Base-by-base conservation (phyloP, 2,888 invertebrate species). In the Colostygia pectinataria region DNA sequence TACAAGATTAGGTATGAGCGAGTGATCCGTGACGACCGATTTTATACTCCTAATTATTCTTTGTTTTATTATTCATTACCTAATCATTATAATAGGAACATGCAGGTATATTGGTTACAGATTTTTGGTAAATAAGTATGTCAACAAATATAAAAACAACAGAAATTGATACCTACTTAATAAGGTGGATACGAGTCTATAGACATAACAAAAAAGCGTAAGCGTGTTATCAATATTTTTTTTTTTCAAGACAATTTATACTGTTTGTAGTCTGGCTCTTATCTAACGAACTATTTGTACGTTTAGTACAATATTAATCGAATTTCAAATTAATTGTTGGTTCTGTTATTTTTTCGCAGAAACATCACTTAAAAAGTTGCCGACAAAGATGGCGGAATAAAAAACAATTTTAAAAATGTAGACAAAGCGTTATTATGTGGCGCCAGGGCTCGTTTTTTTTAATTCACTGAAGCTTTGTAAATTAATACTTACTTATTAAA, bases 401-500 rank as follows among this genome's bases (percentile, higher is more conserved):
- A 25, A 1, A 10, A 37, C 14, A 10, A 28, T 46, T 38, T 10
- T 27, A 43, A 43, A 43, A 47, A 43, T 52, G 47, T 40, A 47
- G 47, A 50, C 50, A 43, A 34, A 5, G 38, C 28, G 38, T 43
- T 39, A 53, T 53, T 47, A 53, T 14, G 25, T 47, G 52, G 47
- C 52, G 52, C 52, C 52, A 27, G 29, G 13, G 20, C 12, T 33
- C 10, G 46, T 39, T 6, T 2, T 31, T 27, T 48, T 43, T 29
- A 31, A 32, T 34, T 34, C 34, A 34, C 33, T 23, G 31, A 20
- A 40, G 24, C 33, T 28, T 40, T 36, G 20, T 29, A 33, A 32
- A 32, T 31, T 39, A 40, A 32, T 27, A 18, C 27, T 33, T 39
- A 38, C 33, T 45, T n/a, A n/a, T n/a, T 20, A 32, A 38, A 45